Evolutionary conservation across 1,140 invertebrate species (phyloP), one percentile per base, ranked within the genome.

Genomic region (Drosophila sp.): DNA sequence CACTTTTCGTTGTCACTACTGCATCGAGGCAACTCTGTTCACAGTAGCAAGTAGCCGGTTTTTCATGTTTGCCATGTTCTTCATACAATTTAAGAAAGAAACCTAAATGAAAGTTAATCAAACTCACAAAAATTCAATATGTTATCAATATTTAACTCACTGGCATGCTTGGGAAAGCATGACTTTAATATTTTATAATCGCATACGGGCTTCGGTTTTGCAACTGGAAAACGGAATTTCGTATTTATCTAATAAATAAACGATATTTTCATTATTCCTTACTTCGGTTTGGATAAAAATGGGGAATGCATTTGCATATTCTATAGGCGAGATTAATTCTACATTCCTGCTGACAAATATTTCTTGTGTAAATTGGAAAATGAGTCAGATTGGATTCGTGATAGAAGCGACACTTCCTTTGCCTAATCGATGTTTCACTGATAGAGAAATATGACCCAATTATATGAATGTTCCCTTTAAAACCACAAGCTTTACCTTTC

Each of bases 341-440:
- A 68, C 95, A 96, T 73, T 96, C 95, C 90, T 95, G 95, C 1
- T 94, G 89, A 65, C 95, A 96, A 65, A 95, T 90, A 23, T 93
- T 94, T 82, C 95, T 95, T 0, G 94, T 93, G 77, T 96, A 95
- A 5, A 95, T 93, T 0, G 94, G 92, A 74, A 93, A 95, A 73
- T 95, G 94, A 4, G 92, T 87, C 0, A 96, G 79, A 76, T 94
- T 93, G 33, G 95, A 93, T 90, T 96, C 95, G 41, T 94, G 80
- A 10, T 92, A 90, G 73, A 94, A 95, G 0, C 94, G 92, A 75
- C 95, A 92, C 35, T 91, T 86, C 30, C 91, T 65, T 55, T 92
- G 90, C 2, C 47, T 17, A 2, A 92, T 62, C 3, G 77, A 76
- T 1, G 87, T 63, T n/a, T 72, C 63, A 0, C 91, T 91, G 23